Conservation (phyloP, 1,140 invertebrate species). For the Microplitis mediator region DNA sequence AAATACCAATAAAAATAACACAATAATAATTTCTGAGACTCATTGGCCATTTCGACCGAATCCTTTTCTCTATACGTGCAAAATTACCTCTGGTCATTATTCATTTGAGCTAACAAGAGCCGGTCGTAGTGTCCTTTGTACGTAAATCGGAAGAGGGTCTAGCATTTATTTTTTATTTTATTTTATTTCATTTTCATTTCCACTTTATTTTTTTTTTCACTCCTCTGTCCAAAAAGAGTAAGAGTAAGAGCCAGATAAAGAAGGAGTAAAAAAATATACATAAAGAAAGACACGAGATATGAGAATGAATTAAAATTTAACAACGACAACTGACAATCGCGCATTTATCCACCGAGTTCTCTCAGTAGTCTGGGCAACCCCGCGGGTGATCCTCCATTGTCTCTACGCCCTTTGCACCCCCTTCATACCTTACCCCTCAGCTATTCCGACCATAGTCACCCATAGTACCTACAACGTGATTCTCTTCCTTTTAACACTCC, state of each 20-base stretch:
- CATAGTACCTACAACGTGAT: neutral
- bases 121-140: no score
- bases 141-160: no score
- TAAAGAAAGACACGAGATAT: conserved; percentile 34
- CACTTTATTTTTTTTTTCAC: no score
- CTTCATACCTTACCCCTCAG: conserved; percentile 2
- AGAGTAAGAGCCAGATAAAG: conserved; percentile 7
- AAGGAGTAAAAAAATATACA: conserved; percentile 8
- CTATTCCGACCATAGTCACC: conserved; percentile 13
- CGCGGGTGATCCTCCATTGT: conserved; percentile 55
- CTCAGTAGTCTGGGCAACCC: conserved; percentile 21
- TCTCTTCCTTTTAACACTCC: conserved; percentile 1
- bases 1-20: no score
- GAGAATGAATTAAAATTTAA: conserved; percentile 53
- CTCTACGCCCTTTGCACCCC: conserved; percentile 33
- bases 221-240: conserved; percentile 7
- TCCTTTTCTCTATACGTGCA: no score
- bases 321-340: conserved; percentile 55
- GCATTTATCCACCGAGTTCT: conserved; percentile 38
- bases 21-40: no score
- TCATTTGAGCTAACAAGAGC: no score
- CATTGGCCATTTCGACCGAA: no score
- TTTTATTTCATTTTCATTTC: no score
- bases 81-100: no score
- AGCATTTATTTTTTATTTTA: no score